A percentile compares a stretch with the other conserved stretches of the same genome.
phyloP scores from a whole-genome alignment of 2,888 invertebrate genomes.

The Bembecia ichneumoniformis region DNA sequence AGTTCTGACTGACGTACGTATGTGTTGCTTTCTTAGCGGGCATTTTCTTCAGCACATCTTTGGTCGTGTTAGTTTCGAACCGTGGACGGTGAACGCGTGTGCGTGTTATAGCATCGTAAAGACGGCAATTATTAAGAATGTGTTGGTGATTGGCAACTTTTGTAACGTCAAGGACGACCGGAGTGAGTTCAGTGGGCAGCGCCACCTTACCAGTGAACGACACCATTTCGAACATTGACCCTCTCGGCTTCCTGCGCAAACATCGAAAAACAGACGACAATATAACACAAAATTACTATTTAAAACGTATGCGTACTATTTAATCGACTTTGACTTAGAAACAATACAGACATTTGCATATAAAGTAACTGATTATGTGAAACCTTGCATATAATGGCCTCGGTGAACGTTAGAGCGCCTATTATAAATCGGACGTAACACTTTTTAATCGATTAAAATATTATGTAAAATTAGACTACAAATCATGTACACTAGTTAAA shows the following conservation, averaged over 20 bases:
- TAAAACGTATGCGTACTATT: slow-evolving; percentile 36
- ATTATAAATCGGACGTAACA: too few species aligned
- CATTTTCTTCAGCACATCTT: slow-evolving; percentile 10
- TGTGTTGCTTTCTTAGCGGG: slow-evolving; percentile 25
- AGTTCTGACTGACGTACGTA: slow-evolving; percentile 8
- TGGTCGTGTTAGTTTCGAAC: slow-evolving; percentile 28
- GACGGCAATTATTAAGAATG: slow-evolving; percentile 13
- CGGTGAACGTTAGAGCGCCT: slow-evolving; percentile 8
- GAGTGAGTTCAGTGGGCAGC: slow-evolving; percentile 64
- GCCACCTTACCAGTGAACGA: slow-evolving; percentile 62
- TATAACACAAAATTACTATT: slow-evolving; percentile 39
- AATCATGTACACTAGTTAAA: too few species aligned
- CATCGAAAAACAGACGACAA: slow-evolving; percentile 40
- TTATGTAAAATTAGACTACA: too few species aligned
- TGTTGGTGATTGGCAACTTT: slow-evolving; percentile 55
- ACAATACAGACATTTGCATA: slow-evolving; percentile 53
- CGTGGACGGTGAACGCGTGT: slow-evolving; percentile 12
- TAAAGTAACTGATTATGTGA: slow-evolving; percentile 39
- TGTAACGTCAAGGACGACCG: slow-evolving; percentile 64
- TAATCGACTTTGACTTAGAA: slow-evolving; percentile 51
- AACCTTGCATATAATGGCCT: slow-evolving; percentile 32
- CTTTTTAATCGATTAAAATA: too few species aligned
- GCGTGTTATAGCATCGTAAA: slow-evolving; percentile 24
- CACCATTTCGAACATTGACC: slow-evolving; percentile 67
- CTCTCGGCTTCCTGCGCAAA: slow-evolving; percentile 53